phyloP scores from a whole-genome alignment of 2,113 vertebrate genomes.

The Stegostoma tigrinum region DNA sequence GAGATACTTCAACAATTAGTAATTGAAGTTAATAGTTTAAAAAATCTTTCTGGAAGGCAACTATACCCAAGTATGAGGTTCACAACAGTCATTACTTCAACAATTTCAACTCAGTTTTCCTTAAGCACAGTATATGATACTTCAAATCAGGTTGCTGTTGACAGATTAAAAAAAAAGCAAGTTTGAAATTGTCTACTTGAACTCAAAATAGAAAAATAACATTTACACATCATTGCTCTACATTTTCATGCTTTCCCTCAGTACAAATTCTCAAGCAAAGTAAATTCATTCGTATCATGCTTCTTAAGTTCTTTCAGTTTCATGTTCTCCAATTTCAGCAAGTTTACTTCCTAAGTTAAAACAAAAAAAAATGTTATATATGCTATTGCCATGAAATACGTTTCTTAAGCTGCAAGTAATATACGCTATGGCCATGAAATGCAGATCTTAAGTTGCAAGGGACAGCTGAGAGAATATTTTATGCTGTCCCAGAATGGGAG shows the following conservation, averaged over 20 bases:
- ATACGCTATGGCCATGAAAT: background rate
- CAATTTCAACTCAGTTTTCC: background rate
- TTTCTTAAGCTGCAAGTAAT: background rate
- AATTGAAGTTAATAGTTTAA: background rate
- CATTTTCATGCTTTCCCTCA: background rate
- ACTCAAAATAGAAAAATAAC: background rate
- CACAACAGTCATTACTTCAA: background rate
- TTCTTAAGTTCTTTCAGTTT: conserved; percentile 58
- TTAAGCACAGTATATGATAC: background rate
- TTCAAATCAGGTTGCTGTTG: background rate
- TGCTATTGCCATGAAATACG: background rate
- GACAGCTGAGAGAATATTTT: background rate
- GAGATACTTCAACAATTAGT: background rate
- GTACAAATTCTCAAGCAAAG: background rate
- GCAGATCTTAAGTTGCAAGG: background rate
- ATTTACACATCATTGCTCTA: conserved; percentile 7
- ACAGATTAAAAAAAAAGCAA: background rate
- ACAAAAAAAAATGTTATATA: conserved; percentile 33
- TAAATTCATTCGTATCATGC: conserved; percentile 40
- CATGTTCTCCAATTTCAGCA: conserved; percentile 63
- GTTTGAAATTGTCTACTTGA: background rate
- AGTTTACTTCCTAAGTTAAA: conserved; percentile 66
- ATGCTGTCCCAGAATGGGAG: background rate
- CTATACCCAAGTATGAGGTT: background rate
- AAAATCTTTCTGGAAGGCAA: background rate